A percentile compares a stretch with the other conserved stretches of the same genome.
Conservation (phyloP, 2,113 vertebrate species). For the Phyllostomus hastatus region DNA sequence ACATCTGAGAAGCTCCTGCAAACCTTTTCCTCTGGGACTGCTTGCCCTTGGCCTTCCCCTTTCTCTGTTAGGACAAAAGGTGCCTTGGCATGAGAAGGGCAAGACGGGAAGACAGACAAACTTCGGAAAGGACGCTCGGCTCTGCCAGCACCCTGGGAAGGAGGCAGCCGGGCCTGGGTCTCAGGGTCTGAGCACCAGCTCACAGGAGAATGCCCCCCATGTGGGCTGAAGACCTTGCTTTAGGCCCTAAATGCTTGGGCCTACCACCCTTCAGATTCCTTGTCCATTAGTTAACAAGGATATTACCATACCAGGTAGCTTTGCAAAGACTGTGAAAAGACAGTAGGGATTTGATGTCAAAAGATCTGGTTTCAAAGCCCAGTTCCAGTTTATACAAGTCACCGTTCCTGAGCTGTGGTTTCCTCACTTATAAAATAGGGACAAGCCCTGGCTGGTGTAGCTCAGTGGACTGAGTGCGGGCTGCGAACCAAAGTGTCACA, state of each 20-base stretch:
- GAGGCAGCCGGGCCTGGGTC: neutral
- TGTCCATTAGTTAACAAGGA: neutral
- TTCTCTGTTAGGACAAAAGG: neutral
- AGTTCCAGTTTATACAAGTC: neutral
- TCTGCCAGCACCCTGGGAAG: neutral
- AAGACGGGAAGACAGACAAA: rapidly evolving
- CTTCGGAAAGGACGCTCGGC: neutral
- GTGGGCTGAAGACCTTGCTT: neutral
- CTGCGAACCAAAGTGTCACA: no score
- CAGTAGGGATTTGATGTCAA: neutral
- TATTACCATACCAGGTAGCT: neutral
- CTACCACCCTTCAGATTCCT: neutral
- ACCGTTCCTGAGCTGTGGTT: neutral
- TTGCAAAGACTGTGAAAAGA: neutral
- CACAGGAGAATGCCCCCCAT: neutral
- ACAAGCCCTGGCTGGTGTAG: no score
- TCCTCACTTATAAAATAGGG: neutral
- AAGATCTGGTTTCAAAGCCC: neutral
- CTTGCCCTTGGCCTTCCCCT: neutral
- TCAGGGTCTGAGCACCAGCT: neutral
- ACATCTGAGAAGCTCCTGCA: neutral
- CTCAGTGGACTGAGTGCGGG: no score
- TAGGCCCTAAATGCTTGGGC: neutral
- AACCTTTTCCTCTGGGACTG: neutral
- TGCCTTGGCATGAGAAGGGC: neutral